These are phyloP conservation scores for Dissostichus mawsoni DNA, from an alignment of 2,113 vertebrate species.

Conservation along the genomic window DNA sequence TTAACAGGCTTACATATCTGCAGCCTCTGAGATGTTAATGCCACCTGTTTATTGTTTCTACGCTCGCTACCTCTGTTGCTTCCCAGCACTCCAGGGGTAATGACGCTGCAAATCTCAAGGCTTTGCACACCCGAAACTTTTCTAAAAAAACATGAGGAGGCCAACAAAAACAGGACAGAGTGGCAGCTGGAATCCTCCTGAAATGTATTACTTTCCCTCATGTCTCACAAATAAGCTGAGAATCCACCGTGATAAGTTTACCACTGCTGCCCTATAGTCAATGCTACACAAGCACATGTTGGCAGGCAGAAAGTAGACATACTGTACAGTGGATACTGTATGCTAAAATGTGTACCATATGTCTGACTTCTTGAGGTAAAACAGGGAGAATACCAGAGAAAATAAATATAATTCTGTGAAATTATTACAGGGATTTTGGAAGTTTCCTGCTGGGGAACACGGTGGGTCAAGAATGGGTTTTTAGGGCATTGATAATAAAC, in stretches of 20 bases:
- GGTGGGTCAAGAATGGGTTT: background rate
- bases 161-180: slow-evolving; percentile 53
- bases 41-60: slow-evolving; percentile 55
- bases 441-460: background rate
- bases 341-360: background rate
- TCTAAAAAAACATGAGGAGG: slow-evolving; percentile 53
- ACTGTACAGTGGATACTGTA: background rate
- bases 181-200: slow-evolving; percentile 25
- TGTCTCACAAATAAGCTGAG: slow-evolving; percentile 11
- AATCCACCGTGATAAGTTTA: background rate
- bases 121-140: slow-evolving; percentile 51
- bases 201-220: slow-evolving; percentile 24
- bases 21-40: slow-evolving; percentile 37
- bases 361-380: background rate
- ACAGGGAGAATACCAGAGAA: background rate
- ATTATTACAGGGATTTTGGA: background rate
- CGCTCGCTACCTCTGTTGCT: slow-evolving; percentile 9
- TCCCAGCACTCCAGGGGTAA: slow-evolving; percentile 13
- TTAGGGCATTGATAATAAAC: background rate
- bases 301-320: background rate
- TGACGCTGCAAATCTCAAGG: slow-evolving; percentile 41
- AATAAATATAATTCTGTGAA: background rate
- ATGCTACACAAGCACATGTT: background rate
- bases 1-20: slow-evolving; percentile 30
- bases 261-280: slow-evolving; percentile 13